These are phyloP conservation scores for Ia io DNA, from an alignment of 2,113 vertebrate genomes.

Conservation along the genomic window DNA sequence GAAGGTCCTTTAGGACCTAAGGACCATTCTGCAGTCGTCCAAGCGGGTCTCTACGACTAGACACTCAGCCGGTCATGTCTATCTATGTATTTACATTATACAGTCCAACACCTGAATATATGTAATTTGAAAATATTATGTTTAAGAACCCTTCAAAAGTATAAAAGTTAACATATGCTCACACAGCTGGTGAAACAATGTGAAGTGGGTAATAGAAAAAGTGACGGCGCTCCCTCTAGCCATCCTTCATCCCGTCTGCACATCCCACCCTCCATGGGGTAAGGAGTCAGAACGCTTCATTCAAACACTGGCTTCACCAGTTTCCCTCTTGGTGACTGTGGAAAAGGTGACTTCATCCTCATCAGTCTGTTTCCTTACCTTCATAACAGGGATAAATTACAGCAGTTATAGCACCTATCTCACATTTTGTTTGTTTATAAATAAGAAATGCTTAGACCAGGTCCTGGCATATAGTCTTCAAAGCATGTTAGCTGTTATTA, in stretches of 20 bases:
- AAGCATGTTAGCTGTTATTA: not conserved
- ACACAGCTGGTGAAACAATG: not conserved
- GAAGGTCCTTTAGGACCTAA: not conserved
- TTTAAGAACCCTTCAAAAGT: not conserved
- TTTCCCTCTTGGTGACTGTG: not conserved
- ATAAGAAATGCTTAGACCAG: not conserved
- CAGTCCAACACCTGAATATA: not conserved
- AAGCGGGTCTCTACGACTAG: not conserved
- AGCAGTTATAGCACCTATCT: not conserved
- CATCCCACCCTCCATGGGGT: too few species aligned
- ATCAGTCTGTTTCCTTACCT: not conserved
- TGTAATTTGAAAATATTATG: not conserved
- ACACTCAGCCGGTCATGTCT: not conserved
- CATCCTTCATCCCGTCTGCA: not conserved
- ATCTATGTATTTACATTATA: not conserved
- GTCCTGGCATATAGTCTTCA: not conserved
- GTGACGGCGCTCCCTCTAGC: not conserved
- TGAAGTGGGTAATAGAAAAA: not conserved
- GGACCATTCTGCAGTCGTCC: not conserved
- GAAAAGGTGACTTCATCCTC: not conserved
- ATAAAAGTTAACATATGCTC: not conserved
- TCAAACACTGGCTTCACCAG: not conserved
- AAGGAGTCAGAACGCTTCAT: not conserved
- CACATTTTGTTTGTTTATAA: not conserved
- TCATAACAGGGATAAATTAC: not conserved